Percentiles rank a stretch among this genome's conserved stretches.
These are phyloP conservation scores for Rissa tridactyla DNA, from an alignment of 2,113 vertebrate species.

Conservation along the genomic window DNA sequence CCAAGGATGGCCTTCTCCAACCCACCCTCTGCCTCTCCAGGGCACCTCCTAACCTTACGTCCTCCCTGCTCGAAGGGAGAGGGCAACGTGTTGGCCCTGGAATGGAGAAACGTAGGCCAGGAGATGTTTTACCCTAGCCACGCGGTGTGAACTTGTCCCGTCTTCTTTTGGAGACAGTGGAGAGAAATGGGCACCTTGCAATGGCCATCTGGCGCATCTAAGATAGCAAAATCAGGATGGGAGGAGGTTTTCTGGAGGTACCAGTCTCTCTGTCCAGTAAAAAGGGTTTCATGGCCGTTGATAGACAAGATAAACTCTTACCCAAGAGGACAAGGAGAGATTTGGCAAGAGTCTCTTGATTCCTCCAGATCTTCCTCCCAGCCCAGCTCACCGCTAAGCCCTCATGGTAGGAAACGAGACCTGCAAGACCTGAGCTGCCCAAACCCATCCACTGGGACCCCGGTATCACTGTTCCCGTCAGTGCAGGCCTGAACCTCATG, in stretches of 20 bases:
- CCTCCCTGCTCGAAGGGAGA: neutral
- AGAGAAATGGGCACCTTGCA: neutral
- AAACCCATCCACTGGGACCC: neutral
- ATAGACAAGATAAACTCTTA: neutral
- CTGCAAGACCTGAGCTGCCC: neutral
- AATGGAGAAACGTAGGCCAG: neutral
- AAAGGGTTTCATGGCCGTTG: neutral
- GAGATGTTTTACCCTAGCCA: neutral
- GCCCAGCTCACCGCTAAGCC: neutral
- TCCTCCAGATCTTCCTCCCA: neutral
- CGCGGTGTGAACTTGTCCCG: accelerated
- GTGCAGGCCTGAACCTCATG: neutral
- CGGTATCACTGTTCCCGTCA: accelerated
- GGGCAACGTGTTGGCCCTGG: neutral
- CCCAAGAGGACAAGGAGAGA: neutral
- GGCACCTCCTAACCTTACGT: neutral
- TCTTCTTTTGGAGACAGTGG: neutral
- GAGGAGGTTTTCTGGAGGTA: neutral
- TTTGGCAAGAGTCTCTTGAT: neutral
- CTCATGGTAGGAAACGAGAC: neutral
- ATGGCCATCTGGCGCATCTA: neutral
- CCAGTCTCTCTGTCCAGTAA: neutral
- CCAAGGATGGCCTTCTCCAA: neutral
- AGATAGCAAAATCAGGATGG: neutral
- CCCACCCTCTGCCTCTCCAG: neutral